Evolutionary conservation across 2,797 vertebrate genomes (phyloP).

Genomic region (Thalassophryne amazonica): DNA sequence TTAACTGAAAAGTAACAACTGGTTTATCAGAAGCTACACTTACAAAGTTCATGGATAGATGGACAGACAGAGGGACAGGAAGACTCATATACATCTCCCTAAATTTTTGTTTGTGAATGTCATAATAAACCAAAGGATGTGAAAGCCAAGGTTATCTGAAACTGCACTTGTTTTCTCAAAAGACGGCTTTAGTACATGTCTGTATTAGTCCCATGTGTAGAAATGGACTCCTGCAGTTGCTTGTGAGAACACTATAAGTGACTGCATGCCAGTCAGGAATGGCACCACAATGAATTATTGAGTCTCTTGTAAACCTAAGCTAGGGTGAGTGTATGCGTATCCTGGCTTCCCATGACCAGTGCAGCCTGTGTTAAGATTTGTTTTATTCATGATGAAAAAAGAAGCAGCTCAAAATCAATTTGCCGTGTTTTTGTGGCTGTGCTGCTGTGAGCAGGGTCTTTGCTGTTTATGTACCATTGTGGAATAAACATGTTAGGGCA

Average conservation of each 20-base stretch:
- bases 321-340: slow-evolving; percentile 18
- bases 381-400: slow-evolving; percentile 27
- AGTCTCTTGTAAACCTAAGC: slow-evolving; percentile 17
- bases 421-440: slow-evolving; percentile 8
- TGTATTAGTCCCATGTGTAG: not conserved
- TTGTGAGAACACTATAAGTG: slow-evolving; percentile 6
- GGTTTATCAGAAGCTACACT: too few species aligned
- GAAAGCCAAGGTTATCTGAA: not conserved
- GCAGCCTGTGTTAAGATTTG: slow-evolving; percentile 12
- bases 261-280: slow-evolving; percentile 9
- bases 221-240: not conserved
- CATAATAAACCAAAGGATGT: not conserved
- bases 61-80: too few species aligned
- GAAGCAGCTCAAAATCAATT: slow-evolving; percentile 14
- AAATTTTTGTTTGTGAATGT: too few species aligned
- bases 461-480: not conserved
- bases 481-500: slow-evolving; percentile 10
- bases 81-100: too few species aligned
- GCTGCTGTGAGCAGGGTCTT: slow-evolving; percentile 6
- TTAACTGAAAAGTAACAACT: too few species aligned
- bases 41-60: too few species aligned
- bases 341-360: slow-evolving; percentile 7
- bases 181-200: slow-evolving; percentile 8
- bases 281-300: slow-evolving; percentile 24
- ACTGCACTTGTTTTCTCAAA: not conserved